phyloP scores from a whole-genome alignment of 2,113 vertebrate species.

The Nibea albiflora region DNA sequence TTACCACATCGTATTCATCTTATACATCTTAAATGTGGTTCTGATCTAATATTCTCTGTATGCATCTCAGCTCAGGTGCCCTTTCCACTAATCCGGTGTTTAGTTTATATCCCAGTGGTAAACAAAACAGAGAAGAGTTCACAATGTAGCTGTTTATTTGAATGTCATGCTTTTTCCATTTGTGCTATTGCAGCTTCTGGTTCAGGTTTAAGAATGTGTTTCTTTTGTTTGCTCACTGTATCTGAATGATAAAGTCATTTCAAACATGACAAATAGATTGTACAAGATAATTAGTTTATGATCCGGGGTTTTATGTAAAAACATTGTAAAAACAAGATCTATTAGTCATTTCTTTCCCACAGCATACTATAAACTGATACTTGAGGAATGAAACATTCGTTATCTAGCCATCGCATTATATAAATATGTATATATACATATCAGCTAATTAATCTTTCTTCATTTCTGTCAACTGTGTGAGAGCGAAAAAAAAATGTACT shows the following conservation, averaged over 20 bases:
- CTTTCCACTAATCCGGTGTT: conserved; percentile 32
- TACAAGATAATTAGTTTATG: neutral
- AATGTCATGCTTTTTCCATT: neutral
- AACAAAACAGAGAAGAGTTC: conserved; percentile 33
- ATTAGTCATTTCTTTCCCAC: conserved; percentile 10
- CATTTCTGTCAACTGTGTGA: conserved; percentile 11
- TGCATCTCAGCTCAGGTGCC: conserved; percentile 22
- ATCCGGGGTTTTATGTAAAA: neutral
- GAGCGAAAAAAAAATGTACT: neutral
- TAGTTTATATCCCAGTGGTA: conserved; percentile 25
- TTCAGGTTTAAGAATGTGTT: conserved; percentile 1
- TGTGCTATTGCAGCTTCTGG: conserved; percentile 1
- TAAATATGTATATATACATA: neutral
- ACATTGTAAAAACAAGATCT: neutral
- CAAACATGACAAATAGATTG: neutral
- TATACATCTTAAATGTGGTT: conserved; percentile 15
- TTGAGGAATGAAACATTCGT: neutral
- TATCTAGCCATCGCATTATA: neutral
- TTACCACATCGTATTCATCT: conserved; percentile 27
- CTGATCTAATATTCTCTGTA: conserved; percentile 43
- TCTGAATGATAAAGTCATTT: neutral
- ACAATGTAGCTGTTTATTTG: conserved; percentile 8
- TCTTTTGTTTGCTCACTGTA: neutral
- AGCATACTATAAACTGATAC: neutral
- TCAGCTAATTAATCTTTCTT: conserved; percentile 39